These are phyloP conservation scores for Girardia tigrina DNA, from an alignment of 2,888 invertebrate species.

Conservation along the genomic window DNA sequence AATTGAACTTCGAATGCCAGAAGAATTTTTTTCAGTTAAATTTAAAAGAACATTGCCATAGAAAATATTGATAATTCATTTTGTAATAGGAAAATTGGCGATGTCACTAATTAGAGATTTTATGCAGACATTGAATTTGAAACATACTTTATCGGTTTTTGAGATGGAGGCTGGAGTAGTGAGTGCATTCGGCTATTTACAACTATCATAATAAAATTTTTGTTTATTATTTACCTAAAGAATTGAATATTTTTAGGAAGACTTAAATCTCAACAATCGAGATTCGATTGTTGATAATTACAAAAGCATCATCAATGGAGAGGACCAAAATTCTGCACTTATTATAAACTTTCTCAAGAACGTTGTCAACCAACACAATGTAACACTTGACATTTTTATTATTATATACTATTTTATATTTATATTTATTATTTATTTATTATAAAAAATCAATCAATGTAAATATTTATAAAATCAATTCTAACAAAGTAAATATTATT, in stretches of 20 bases:
- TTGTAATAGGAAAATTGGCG: not conserved
- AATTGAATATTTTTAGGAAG: not conserved
- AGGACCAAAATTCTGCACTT: not conserved
- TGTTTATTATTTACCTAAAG: not conserved
- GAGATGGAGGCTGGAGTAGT: slow-evolving; percentile 1
- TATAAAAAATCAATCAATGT: no score
- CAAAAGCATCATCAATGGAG: not conserved
- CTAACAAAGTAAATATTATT: no score
- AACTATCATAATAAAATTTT: not conserved
- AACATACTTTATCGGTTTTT: not conserved
- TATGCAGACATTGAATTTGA: not conserved
- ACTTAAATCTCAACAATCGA: not conserved
- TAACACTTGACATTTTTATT: no score
- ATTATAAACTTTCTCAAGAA: not conserved
- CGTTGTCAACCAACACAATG: no score
- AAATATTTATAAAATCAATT: no score
- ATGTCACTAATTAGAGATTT: not conserved
- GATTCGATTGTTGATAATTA: not conserved
- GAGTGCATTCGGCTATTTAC: not conserved
- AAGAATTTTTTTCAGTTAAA: no score
- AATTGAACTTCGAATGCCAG: no score
- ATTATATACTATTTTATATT: no score
- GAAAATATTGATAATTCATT: not conserved
- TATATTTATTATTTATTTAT: no score
- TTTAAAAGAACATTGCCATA: no score